Evolutionary conservation across 2,888 invertebrate genomes (phyloP).

Genomic region (Drosophila testacea): DNA sequence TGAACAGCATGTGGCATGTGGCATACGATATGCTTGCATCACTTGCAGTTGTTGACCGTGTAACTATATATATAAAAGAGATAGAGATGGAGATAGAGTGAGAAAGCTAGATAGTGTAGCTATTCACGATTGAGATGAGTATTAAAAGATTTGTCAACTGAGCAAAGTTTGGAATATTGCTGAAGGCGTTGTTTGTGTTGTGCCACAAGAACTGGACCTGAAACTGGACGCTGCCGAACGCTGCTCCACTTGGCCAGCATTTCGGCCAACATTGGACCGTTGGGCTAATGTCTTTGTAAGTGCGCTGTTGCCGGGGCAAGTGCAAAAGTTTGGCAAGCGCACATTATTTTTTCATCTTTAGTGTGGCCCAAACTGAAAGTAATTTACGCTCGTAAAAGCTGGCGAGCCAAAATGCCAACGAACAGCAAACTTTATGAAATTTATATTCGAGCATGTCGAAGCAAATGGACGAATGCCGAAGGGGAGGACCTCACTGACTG

Average conservation of each 20-base stretch:
- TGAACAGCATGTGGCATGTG: constrained; percentile 9
- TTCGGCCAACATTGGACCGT: constrained; percentile 42
- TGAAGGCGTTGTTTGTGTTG: constrained; percentile 36
- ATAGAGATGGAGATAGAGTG: constrained; percentile 7
- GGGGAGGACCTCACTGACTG: constrained; percentile 2
- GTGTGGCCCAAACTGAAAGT: constrained; percentile 82
- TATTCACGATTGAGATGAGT: constrained; percentile 31
- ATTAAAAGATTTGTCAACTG: constrained; percentile 80
- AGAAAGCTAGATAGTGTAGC: not conserved
- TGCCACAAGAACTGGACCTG: constrained; percentile 7
- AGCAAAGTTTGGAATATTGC: constrained; percentile 63
- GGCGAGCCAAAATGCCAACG: constrained; percentile 66
- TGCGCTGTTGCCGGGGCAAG: constrained; percentile 68
- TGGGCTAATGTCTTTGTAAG: constrained; percentile 80
- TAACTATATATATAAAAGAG: constrained; percentile 27
- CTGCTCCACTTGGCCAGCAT: constrained; percentile 44
- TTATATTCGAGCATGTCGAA: constrained; percentile 69
- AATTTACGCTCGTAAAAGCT: constrained; percentile 83
- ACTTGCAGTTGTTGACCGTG: constrained; percentile 4
- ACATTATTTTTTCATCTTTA: constrained; percentile 83
- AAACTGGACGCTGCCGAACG: constrained; percentile 3
- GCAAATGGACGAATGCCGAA: constrained; percentile 26
- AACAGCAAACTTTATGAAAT: constrained; percentile 78
- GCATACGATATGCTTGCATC: constrained; percentile 31
- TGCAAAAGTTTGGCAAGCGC: constrained; percentile 78